Conservation (phyloP, 2,797 vertebrate species). For the Sebastes kiyomatsui region DNA sequence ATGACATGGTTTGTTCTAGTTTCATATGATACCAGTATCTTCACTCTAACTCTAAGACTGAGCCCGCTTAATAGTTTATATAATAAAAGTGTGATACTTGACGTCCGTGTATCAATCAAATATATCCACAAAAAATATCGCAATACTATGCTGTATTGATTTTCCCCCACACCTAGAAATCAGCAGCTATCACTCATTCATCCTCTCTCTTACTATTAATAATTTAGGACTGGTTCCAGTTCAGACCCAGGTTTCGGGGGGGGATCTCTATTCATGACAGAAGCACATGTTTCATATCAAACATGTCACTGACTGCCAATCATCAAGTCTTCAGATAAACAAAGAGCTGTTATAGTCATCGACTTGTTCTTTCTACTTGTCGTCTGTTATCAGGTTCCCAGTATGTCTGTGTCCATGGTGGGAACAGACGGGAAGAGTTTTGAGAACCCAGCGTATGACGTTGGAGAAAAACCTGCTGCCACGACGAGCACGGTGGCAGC, state of each 20-base stretch:
- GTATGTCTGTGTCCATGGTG: constrained; percentile 51
- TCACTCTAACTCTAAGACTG: too few species aligned
- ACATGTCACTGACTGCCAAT: not conserved
- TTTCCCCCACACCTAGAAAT: not conserved
- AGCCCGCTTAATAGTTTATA: too few species aligned
- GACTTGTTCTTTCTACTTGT: not conserved
- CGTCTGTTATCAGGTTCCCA: constrained; percentile 48
- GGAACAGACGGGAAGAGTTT: constrained; percentile 57
- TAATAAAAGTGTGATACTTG: too few species aligned
- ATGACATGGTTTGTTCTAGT: too few species aligned
- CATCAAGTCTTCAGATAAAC: not conserved
- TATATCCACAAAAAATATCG: too few species aligned
- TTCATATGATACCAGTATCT: too few species aligned
- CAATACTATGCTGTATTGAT: too few species aligned
- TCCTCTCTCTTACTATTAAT: not conserved
- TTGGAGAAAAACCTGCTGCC: not conserved
- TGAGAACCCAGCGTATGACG: constrained; percentile 74
- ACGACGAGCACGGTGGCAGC: not conserved
- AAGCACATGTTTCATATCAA: not conserved
- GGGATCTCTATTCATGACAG: not conserved
- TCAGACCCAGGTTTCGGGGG: not conserved
- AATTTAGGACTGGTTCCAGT: not conserved
- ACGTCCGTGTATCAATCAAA: too few species aligned
- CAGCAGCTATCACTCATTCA: not conserved
- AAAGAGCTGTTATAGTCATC: not conserved